Evolutionary conservation across 2,797 vertebrate species (phyloP).

Genomic region (Margarornis squamiger): DNA sequence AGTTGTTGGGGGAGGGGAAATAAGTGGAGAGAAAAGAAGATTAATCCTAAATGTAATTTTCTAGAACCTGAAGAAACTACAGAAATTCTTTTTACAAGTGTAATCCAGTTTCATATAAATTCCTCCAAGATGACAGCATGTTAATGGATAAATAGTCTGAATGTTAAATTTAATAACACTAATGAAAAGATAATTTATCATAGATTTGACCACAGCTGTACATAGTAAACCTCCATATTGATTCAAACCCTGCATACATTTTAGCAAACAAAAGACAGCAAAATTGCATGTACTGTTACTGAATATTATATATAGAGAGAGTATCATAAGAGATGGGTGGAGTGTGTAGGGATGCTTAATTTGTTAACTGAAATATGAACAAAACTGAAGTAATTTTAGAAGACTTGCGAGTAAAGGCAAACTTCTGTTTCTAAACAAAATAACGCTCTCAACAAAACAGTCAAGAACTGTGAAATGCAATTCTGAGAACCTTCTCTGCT

Average conservation of each 20-base stretch:
- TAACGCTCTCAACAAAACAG: not conserved
- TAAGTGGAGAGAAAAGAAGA: not conserved
- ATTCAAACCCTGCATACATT: not conserved
- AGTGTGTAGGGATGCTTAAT: not conserved
- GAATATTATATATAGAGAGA: not conserved
- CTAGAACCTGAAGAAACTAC: not conserved
- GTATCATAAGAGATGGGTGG: not conserved
- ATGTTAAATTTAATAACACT: not conserved
- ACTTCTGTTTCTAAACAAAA: not conserved
- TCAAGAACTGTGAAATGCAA: not conserved
- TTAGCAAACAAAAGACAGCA: not conserved
- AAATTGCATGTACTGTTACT: not conserved
- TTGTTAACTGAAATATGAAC: not conserved
- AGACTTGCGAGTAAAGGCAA: not conserved
- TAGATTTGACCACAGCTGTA: not conserved
- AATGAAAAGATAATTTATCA: constrained; percentile 41
- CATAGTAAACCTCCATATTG: not conserved
- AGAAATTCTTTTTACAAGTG: not conserved
- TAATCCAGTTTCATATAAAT: constrained; percentile 1
- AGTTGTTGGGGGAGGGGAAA: not conserved
- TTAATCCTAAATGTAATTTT: not conserved
- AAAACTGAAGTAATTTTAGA: not conserved
- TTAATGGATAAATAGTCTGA: constrained; percentile 10
- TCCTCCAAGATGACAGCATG: not conserved
- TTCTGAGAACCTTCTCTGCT: not conserved